Base-by-base conservation (phyloP, 2,888 invertebrate species). In the Cephalotes varians region DNA sequence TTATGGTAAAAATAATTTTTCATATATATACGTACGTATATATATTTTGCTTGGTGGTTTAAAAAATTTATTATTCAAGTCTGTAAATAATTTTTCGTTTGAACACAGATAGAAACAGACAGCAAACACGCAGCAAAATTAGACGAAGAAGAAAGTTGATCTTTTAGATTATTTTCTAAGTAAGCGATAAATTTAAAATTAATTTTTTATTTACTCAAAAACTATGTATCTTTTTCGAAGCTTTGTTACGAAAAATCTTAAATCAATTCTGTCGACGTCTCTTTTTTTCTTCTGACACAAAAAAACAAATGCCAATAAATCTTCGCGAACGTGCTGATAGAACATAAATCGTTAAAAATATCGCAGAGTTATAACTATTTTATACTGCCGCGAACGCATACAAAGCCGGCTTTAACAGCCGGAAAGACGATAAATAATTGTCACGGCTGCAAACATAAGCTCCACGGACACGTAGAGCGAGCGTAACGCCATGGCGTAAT, bases 381-480 rank as follows among this genome's bases (percentile, higher is more conserved):
- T 72, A 72, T 72, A 79, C 56, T 34, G 34, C 44, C 31, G 12
- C 54, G 54, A 44, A 71, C 37, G 54, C 54, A 47, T 49, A 58
- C 49, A 44, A 56, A 56, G 21, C 56, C 72, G 34, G 73, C 28
- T 51, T 62, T 79, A 40, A 76, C 47, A 64, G 37, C 40, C 25
- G 56, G 25, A 51, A 71, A 21, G 54, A 40, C 54, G 73, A 72
- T 71, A 79, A 71, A 79, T 72, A 79, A 79, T 79, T 40, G 56
- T n/a, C 72, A 44, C 12, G 28, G 40, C 12, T 37, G 56, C 44
- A 79, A 72, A 56, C 62, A 79, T 28, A 51, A 65, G 40, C 72
- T 71, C 44, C 7, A 28, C 44, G 12, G n/a, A 31, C 37, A 31
- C 34, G 21, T n/a, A 18, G 34, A 44, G 44, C 10, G 34, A 71